Percentiles rank a stretch among this genome's conserved stretches.
Conservation (phyloP, 2,888 invertebrate genomes). For the Yponomeuta plumbellus region DNA sequence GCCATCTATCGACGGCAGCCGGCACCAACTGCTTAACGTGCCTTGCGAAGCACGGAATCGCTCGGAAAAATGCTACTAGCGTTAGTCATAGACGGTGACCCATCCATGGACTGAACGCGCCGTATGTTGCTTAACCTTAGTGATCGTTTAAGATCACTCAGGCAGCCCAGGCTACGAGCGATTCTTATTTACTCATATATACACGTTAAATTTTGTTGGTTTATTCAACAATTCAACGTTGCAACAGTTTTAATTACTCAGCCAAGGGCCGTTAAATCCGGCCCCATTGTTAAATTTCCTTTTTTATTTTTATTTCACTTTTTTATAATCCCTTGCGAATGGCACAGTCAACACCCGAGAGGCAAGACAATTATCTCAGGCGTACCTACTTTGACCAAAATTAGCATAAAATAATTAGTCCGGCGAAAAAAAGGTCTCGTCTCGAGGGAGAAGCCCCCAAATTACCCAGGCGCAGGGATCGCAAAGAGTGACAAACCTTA, state of each 20-base stretch:
- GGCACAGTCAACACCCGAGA: constrained; percentile 16
- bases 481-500: constrained; percentile 24
- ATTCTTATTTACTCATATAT: too few species aligned
- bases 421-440: constrained; percentile 34
- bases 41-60: too few species aligned
- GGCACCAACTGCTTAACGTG: too few species aligned
- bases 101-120: too few species aligned
- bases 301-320: not conserved
- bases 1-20: too few species aligned
- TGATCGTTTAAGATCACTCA: too few species aligned
- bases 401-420: constrained; percentile 60
- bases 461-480: constrained; percentile 25
- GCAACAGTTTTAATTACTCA: not conserved
- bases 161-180: too few species aligned
- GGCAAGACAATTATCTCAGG: constrained; percentile 36
- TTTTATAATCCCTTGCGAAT: not conserved
- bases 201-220: too few species aligned
- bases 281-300: not conserved
- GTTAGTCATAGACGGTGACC: too few species aligned
- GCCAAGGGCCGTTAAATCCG: not conserved
- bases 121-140: too few species aligned
- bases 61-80: too few species aligned
- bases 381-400: constrained; percentile 34
- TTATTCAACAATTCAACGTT: not conserved
- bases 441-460: constrained; percentile 32